These are phyloP conservation scores for Centropus unirufus DNA, from an alignment of 2,113 vertebrate species.

Conservation along the genomic window DNA sequence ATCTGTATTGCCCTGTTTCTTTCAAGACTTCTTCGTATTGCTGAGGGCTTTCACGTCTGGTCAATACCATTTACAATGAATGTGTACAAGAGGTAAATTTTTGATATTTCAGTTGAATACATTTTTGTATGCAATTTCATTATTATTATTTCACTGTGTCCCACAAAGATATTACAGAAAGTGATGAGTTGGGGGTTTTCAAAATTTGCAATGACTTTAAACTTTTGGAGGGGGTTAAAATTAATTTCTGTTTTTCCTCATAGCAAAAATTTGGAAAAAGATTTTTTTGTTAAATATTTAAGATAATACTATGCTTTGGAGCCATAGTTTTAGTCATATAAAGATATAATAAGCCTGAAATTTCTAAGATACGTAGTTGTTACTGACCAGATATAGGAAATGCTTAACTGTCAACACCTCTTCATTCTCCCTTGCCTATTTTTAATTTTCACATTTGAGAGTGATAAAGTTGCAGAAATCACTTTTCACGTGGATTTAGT, in stretches of 20 bases:
- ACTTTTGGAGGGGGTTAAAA: fast-evolving
- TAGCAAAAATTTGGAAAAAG: neutral
- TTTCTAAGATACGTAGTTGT: neutral
- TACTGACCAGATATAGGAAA: neutral
- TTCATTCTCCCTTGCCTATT: neutral
- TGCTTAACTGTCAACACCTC: neutral
- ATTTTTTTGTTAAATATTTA: neutral
- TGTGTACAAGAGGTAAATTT: neutral
- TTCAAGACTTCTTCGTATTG: neutral
- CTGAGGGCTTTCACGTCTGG: neutral
- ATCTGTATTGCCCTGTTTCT: neutral
- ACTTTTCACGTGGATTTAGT: neutral
- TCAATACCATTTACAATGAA: neutral
- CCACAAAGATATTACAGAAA: neutral
- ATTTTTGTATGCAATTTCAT: neutral
- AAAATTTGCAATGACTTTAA: neutral
- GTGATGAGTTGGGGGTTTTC: neutral
- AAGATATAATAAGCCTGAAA: neutral
- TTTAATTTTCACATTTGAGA: neutral
- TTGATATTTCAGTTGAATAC: neutral
- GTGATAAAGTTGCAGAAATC: neutral
- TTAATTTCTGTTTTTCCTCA: neutral
- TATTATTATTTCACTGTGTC: neutral
- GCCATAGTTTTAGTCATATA: neutral
- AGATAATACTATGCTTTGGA: neutral